Base-by-base conservation (phyloP, 2,888 invertebrate genomes). In the Apamea anceps region DNA sequence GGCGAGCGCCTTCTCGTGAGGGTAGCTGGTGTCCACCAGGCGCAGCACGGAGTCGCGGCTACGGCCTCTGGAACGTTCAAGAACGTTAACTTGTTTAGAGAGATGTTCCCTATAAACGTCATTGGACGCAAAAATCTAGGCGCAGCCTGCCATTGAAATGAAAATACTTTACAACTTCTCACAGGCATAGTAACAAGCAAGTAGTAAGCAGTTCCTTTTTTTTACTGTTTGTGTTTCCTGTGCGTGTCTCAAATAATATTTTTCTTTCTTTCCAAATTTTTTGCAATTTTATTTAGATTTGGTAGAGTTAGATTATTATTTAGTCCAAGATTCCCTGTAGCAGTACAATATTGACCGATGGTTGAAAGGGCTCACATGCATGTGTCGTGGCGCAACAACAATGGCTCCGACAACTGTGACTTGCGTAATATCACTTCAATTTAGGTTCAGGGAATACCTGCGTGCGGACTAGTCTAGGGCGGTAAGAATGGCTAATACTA, bases 1-100 rank as follows among this genome's bases (percentile, higher is more conserved):
- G 2, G 95, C 94, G 10, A 95, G 91, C 21, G 96, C 96, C 79
- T 94, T 93, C 87, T 96, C 96, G 86, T 93, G 96, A 5, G 96
- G 96, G 81, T 93, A 96, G 78, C 93, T 91, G 5, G 91, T 74
- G 90, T 97, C 96, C 60, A 96, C 95, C 80, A 95, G 90, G 0
- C 95, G 92, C 75, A 96, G 90, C 2, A 97, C 90, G 0, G 96
- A 95, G 79, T 95, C 95, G 0, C 96, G 93, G n/a, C 87, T 86
- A 8, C 92, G 92, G 0, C 96, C 95, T 0, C 96, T 96, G 92
- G 37, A 13, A 21, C 15, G 13, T 42, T 66, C 66, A n/a, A 37
- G 7, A 37, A 15, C 15, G 48, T 48, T n/a, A n/a, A 63, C 1
- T 60, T 57, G 6, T 71, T 10, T 62, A 32, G 10, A 6, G 54